These are phyloP conservation scores for Drosophila mojavensis DNA, from an alignment of 1,140 invertebrate genomes.

Conservation along the genomic window DNA sequence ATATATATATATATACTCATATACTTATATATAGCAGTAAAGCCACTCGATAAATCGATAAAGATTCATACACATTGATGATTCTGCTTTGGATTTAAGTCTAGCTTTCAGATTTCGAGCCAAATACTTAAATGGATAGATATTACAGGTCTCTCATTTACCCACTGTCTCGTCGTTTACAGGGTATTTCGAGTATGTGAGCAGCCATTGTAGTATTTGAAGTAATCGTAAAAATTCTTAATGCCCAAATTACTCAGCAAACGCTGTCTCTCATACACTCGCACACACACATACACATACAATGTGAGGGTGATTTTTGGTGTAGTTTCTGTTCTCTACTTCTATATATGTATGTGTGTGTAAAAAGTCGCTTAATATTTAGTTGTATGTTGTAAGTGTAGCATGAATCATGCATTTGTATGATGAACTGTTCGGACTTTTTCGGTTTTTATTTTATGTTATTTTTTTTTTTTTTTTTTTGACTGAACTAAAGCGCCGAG, in stretches of 20 bases:
- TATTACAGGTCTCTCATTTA: too few relatives aligned
- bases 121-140: too few relatives aligned
- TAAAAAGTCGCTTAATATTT: conserved; percentile 47
- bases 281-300: background rate
- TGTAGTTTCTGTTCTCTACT: background rate
- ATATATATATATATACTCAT: too few relatives aligned
- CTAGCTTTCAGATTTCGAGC: too few relatives aligned
- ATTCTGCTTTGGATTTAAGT: too few relatives aligned
- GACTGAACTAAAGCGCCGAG: conserved; percentile 16
- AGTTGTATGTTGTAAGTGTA: conserved; percentile 42
- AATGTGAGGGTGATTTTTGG: conserved; percentile 18
- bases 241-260: conserved; percentile 9
- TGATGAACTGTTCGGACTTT: conserved; percentile 8
- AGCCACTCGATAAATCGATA: too few relatives aligned
- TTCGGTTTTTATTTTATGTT: background rate
- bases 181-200: background rate
- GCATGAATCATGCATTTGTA: conserved; percentile 44
- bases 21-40: background rate
- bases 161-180: background rate
- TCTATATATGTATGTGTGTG: background rate
- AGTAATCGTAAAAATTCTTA: background rate
- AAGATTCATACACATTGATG: too few relatives aligned
- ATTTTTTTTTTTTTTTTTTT: too few relatives aligned
- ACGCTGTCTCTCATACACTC: background rate
- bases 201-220: conserved; percentile 1